Conservation (phyloP, 2,888 invertebrate genomes). For the Drosophila limbata region DNA sequence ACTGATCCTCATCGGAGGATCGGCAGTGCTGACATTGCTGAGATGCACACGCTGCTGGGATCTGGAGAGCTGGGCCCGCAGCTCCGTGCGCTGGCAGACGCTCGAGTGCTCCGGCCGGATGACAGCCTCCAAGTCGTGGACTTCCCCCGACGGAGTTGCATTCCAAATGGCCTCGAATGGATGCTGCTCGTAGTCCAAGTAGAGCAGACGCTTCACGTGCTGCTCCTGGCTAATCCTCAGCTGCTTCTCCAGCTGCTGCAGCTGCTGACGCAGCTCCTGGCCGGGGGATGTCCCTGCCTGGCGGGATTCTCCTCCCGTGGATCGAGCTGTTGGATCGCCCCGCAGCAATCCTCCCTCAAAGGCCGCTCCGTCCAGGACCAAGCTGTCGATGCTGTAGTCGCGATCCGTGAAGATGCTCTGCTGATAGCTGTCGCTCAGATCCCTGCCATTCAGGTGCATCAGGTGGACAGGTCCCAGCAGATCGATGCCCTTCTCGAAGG, state of each 20-base stretch:
- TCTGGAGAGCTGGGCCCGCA: constrained; percentile 61
- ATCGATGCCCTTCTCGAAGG: constrained; percentile 63
- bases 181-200: constrained; percentile 74
- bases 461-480: constrained; percentile 78
- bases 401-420: constrained; percentile 72
- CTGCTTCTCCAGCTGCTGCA: constrained; percentile 28
- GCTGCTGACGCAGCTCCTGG: constrained; percentile 10
- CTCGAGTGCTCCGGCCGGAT: constrained; percentile 21
- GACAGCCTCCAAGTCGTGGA: constrained; percentile 38
- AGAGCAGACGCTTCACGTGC: constrained; percentile 56
- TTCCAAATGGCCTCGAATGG: constrained; percentile 53
- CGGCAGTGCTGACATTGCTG: constrained; percentile 46
- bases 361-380: constrained; percentile 69
- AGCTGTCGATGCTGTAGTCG: constrained; percentile 75
- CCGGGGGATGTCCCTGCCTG: not conserved
- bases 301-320: not conserved
- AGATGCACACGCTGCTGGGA: constrained; percentile 58
- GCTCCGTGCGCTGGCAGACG: constrained; percentile 55
- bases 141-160: constrained; percentile 30
- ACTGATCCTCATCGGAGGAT: constrained; percentile 39
- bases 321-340: not conserved
- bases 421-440: constrained; percentile 74
- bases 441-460: constrained; percentile 69
- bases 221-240: constrained; percentile 24
- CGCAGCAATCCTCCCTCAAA: constrained; percentile 71